Evolutionary conservation across 2,888 invertebrate genomes (phyloP).

Genomic region (Neoascia interrupta): DNA sequence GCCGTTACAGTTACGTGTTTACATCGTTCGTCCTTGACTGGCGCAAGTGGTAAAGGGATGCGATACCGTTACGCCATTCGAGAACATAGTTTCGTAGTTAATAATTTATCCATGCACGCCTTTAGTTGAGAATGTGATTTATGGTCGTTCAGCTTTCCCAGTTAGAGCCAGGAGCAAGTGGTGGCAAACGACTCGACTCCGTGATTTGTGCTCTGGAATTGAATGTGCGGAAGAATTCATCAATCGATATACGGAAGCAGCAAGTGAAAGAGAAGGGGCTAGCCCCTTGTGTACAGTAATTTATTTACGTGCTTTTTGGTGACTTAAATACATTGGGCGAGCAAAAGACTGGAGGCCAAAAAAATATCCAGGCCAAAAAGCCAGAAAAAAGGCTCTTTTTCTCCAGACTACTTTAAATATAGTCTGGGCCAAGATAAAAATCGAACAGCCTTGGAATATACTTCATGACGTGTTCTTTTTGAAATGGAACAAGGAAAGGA

Average conservation of each 20-base stretch:
- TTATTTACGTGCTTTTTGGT: conserved; percentile 2
- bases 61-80: conserved; percentile 22
- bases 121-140: conserved; percentile 33
- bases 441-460: too few relatives aligned
- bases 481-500: too few relatives aligned
- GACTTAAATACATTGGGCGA: too few relatives aligned
- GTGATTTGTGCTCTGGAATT: conserved; percentile 39
- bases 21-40: background rate
- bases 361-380: too few relatives aligned
- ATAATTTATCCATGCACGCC: conserved; percentile 53
- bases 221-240: conserved; percentile 29
- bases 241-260: conserved; percentile 32
- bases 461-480: too few relatives aligned
- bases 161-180: conserved; percentile 18
- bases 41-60: conserved; percentile 38
- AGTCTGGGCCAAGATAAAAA: too few relatives aligned
- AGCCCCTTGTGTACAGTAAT: conserved; percentile 21
- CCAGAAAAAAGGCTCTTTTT: too few relatives aligned
- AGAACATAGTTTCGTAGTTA: conserved; percentile 44
- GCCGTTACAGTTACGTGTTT: background rate
- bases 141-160: conserved; percentile 17
- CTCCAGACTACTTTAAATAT: too few relatives aligned
- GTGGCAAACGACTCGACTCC: conserved; percentile 23
- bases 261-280: too few relatives aligned
- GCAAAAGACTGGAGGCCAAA: too few relatives aligned